Conservation (phyloP, 2,888 invertebrate genomes). For the Polyommatus iphigenia region DNA sequence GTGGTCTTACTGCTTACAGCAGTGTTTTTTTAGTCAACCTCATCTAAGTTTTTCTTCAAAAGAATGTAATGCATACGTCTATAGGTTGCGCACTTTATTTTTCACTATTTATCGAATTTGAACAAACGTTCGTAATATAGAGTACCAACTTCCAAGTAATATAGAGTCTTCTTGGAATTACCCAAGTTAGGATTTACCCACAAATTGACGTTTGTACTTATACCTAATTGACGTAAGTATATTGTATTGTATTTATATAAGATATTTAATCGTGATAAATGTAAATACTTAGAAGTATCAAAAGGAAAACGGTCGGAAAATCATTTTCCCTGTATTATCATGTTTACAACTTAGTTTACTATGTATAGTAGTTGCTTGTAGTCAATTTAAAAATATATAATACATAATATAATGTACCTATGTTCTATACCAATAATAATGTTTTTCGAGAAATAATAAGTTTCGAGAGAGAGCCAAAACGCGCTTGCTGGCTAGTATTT, state of each 20-base stretch:
- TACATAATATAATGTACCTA: too few species aligned
- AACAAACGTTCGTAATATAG: background rate
- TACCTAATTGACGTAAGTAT: background rate
- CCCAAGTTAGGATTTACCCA: background rate
- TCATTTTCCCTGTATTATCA: background rate
- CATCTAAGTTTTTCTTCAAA: too few species aligned
- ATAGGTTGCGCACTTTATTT: too few species aligned
- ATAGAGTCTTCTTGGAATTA: background rate
- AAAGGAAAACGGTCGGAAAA: background rate
- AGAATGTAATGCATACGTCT: too few species aligned
- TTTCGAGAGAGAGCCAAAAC: too few species aligned
- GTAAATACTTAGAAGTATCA: background rate
- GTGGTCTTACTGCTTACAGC: too few species aligned
- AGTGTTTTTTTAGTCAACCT: too few species aligned
- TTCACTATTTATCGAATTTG: background rate
- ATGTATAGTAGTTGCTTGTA: too few species aligned
- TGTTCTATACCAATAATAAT: background rate
- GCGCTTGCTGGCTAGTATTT: too few species aligned
- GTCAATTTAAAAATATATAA: background rate
- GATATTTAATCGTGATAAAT: background rate
- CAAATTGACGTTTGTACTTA: background rate
- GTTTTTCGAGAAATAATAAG: background rate
- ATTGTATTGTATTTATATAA: background rate
- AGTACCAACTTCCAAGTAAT: background rate
- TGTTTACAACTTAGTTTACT: background rate